Percentiles rank a stretch among this genome's conserved stretches.
Conservation (phyloP, 1,140 invertebrate genomes). For the Rhopalosiphum maidis region DNA sequence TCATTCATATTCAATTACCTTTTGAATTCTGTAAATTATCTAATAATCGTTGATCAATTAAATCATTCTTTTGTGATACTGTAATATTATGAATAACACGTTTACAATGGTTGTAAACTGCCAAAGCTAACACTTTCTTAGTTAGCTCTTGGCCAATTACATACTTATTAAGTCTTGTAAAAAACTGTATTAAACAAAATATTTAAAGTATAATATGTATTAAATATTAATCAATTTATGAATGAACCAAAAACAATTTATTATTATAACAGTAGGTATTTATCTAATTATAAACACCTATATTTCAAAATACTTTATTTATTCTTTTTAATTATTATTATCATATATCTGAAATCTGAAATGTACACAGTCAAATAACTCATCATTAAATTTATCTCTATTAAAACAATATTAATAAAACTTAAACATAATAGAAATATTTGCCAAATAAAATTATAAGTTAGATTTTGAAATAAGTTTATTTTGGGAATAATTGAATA, state of each 20-base stretch:
- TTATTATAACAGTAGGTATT: background rate
- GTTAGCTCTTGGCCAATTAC: conserved; percentile 97
- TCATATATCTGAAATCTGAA: background rate
- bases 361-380: background rate
- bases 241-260: background rate
- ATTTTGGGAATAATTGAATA: no score
- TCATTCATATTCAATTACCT: background rate
- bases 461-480: no score
- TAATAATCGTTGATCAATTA: conserved; percentile 32
- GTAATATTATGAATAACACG: conserved; percentile 84
- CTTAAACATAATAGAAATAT: no score
- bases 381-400: background rate
- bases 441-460: no score
- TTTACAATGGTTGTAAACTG: conserved; percentile 99
- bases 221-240: no score
- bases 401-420: background rate
- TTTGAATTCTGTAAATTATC: conserved; percentile 34
- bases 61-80: conserved; percentile 24
- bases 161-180: conserved; percentile 92
- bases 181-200: conserved; percentile 71
- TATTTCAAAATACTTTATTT: background rate
- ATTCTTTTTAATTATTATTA: background rate
- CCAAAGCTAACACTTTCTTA: conserved; percentile 96
- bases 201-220: no score
- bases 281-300: background rate